Evolutionary conservation across 2,888 invertebrate genomes (phyloP).

Genomic region (Macropis europaea): DNA sequence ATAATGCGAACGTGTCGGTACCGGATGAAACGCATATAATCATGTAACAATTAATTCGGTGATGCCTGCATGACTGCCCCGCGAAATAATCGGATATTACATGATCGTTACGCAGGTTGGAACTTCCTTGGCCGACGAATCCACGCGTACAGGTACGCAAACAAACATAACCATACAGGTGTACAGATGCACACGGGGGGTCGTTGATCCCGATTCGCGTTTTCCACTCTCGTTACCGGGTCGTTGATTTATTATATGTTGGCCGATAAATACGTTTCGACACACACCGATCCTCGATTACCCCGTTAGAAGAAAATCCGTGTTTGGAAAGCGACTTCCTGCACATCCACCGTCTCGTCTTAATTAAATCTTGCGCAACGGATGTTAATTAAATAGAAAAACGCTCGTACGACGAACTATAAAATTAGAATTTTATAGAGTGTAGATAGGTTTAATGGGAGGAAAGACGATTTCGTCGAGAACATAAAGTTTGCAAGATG

Average conservation of each 20-base stretch:
- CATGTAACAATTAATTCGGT: constrained; percentile 45
- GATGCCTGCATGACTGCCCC: constrained; percentile 32
- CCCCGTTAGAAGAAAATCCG: not conserved
- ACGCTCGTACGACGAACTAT: no score
- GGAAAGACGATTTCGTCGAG: no score
- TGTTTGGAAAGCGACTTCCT: constrained; percentile 36
- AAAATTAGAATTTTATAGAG: no score
- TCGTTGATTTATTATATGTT: constrained; percentile 27
- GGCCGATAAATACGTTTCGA: constrained; percentile 25
- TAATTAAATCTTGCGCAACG: constrained; percentile 50
- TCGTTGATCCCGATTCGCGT: constrained; percentile 53
- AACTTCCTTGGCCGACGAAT: constrained; percentile 41
- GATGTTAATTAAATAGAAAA: constrained; percentile 53
- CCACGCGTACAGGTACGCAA: constrained; percentile 12
- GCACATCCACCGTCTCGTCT: not conserved
- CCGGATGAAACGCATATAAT: constrained; percentile 2
- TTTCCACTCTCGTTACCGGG: constrained; percentile 47
- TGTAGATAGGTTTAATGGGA: no score
- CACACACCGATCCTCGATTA: not conserved
- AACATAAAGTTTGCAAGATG: no score
- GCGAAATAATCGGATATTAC: constrained; percentile 54
- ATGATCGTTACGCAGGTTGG: constrained; percentile 49
- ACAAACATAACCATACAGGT: no score
- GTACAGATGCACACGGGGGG: constrained; percentile 3
- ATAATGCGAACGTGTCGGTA: not conserved